A percentile compares a stretch with the other conserved stretches of the same genome.
Conservation (phyloP, 2,113 vertebrate species). For the Aramus guarauna region DNA sequence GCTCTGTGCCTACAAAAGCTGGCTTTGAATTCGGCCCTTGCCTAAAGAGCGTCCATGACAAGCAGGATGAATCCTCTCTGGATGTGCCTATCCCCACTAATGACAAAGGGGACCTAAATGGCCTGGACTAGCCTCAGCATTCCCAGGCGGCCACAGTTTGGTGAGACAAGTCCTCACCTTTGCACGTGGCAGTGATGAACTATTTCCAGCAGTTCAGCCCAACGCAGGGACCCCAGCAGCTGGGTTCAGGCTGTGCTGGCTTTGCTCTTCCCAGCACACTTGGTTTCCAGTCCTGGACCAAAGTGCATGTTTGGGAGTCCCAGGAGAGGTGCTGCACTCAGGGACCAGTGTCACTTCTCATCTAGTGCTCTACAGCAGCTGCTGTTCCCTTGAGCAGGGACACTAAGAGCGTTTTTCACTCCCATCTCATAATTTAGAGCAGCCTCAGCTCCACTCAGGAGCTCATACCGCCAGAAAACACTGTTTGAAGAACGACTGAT, state of each 20-base stretch:
- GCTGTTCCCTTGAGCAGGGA: background rate
- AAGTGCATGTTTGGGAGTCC: background rate
- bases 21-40: background rate
- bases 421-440: background rate
- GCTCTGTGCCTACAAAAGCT: background rate
- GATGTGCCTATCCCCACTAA: background rate
- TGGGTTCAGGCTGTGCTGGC: background rate
- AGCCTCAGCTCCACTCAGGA: background rate
- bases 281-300: background rate
- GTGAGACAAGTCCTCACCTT: background rate
- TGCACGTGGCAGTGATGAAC: rapidly evolving
- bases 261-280: background rate
- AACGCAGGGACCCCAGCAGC: background rate
- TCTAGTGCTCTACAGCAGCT: background rate
- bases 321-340: background rate
- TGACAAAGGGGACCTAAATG: background rate
- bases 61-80: background rate
- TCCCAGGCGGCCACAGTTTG: background rate
- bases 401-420: background rate
- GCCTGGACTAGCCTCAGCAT: background rate
- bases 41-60: background rate
- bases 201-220: background rate
- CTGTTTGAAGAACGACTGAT: background rate
- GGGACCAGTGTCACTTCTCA: background rate
- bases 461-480: background rate